Evolutionary conservation across 1,140 invertebrate genomes (phyloP).

Genomic region (Zaprionus gabonicus): DNA sequence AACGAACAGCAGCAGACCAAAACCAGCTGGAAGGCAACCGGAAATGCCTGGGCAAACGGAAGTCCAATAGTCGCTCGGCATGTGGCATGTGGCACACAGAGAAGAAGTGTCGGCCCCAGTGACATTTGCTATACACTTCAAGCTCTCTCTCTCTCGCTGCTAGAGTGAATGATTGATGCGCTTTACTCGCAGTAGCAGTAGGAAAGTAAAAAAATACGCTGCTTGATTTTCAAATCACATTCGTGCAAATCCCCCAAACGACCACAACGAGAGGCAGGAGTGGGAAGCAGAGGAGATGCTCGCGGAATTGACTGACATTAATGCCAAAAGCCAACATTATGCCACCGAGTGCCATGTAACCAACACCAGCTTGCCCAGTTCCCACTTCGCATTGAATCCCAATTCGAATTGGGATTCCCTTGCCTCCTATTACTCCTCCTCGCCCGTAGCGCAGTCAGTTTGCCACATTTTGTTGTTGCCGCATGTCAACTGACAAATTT

Average conservation of each 20-base stretch:
- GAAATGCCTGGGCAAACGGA: slow-evolving; percentile 65
- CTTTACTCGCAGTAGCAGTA: slow-evolving; percentile 58
- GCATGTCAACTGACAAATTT: slow-evolving; percentile 80
- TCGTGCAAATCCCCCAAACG: slow-evolving; percentile 57
- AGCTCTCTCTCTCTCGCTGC: slow-evolving; percentile 60
- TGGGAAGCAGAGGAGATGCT: too few relatives aligned
- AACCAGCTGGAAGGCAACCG: slow-evolving; percentile 38
- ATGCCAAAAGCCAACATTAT: slow-evolving; percentile 79
- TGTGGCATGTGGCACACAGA: slow-evolving; percentile 10
- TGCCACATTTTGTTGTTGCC: slow-evolving; percentile 41
- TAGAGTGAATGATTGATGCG: slow-evolving; percentile 80
- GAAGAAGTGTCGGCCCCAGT: slow-evolving; percentile 48
- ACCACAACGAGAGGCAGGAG: slow-evolving; percentile 1
- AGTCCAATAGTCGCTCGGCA: slow-evolving; percentile 36
- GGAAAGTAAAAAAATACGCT: slow-evolving; percentile 28
- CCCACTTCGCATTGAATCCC: slow-evolving; percentile 9
- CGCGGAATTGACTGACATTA: slow-evolving; percentile 62
- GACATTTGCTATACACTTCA: slow-evolving; percentile 81
- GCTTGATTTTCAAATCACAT: slow-evolving; percentile 78
- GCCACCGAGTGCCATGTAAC: slow-evolving; percentile 47
- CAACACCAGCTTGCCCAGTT: slow-evolving; percentile 27
- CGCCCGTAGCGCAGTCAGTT: slow-evolving; percentile 10
- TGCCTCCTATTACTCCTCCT: not conserved
- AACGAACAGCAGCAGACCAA: slow-evolving; percentile 6
- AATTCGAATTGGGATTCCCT: slow-evolving; percentile 20